Evolutionary conservation across 2,113 vertebrate species (phyloP), one percentile per base, ranked within the genome.

Genomic region (Nanorana parkeri): DNA sequence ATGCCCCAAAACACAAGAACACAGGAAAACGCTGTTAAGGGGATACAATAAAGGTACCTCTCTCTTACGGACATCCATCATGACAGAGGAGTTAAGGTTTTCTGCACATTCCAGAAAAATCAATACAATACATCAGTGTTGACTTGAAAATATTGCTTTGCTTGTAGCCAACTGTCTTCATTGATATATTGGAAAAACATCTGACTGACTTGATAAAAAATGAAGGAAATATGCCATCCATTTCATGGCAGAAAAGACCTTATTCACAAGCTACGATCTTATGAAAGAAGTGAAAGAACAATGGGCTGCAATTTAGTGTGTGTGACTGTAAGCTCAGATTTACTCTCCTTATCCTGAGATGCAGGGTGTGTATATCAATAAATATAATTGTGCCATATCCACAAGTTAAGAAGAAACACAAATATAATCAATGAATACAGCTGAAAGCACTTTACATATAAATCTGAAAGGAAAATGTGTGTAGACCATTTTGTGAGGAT

Each of bases 121-220:
- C 80, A 82, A 82, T 76, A 82, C 29, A 75, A 60, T 68, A 74
- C 72, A 82, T 82, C 80, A 74, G 52, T n/a, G n/a, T 41, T 68
- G 80, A 68, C 71, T 82, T 21, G 10, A 55, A 82, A 58, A 75
- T 68, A 68, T 76, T 64, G 63, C 80, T 68, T 76, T 76, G 51
- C 72, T 82, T 82, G 71, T 76, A 76, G 54, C 71, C 19, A 81
- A 81, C 56, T 60, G 63, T 76, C 80, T 76, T 82, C 73, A 76
- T 82, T 75, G 71, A 82, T 82, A 74, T 75, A 82, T 82, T 82
- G 69, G 71, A 74, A 75, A 75, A 82, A 75, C 63, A 82, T 75
- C 64, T 75, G n/a, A 60, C 71, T 26, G 52, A 60, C 54, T 76
- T 17, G n/a, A 82, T 24, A 68, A 78, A 68, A 68, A 47, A 75